Conservation (phyloP, 2,113 vertebrate genomes). For the Scomber japonicus region DNA sequence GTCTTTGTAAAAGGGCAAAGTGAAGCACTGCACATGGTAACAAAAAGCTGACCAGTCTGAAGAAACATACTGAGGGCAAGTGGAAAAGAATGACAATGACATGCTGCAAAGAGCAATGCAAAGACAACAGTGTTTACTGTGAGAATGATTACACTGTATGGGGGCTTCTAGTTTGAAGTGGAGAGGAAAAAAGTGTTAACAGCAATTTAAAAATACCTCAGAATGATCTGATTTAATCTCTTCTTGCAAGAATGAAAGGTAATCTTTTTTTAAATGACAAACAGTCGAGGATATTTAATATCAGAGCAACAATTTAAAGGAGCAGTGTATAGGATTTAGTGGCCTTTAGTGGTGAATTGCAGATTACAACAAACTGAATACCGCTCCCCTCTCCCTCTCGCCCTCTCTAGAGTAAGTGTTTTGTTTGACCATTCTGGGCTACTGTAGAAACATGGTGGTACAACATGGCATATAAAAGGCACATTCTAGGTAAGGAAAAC, state of each 20-base stretch:
- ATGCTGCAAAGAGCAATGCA: not conserved
- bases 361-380: too few relatives aligned
- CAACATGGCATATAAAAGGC: too few relatives aligned
- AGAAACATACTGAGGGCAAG: not conserved
- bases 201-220: not conserved
- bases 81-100: not conserved
- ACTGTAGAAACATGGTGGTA: too few relatives aligned
- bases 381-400: too few relatives aligned
- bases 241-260: not conserved
- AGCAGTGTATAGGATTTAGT: too few relatives aligned
- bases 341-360: too few relatives aligned
- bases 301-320: too few relatives aligned
- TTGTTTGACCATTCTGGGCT: too few relatives aligned
- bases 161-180: not conserved
- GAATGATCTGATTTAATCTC: not conserved
- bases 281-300: too few relatives aligned
- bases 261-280: too few relatives aligned
- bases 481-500: too few relatives aligned
- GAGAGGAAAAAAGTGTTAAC: not conserved
- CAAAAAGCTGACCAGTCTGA: not conserved
- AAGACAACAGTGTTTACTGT: not conserved
- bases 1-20: constrained; percentile 29
- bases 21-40: not conserved
- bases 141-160: not conserved
- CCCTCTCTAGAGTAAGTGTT: too few relatives aligned